phyloP scores from a whole-genome alignment of 2,113 vertebrate genomes.

The Formicarius rufipectus region DNA sequence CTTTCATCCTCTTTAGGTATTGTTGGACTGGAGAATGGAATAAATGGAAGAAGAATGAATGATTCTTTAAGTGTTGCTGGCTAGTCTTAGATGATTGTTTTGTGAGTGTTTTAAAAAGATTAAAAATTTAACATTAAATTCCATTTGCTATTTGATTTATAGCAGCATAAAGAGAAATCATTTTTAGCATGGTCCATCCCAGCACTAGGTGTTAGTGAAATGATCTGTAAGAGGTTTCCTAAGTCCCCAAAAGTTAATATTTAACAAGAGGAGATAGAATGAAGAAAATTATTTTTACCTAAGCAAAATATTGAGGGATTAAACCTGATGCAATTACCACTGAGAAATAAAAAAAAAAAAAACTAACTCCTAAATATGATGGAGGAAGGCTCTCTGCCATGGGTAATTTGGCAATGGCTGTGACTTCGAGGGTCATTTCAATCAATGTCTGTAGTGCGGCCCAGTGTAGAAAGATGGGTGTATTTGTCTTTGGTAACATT shows the following conservation, averaged over 20 bases:
- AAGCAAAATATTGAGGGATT: background rate
- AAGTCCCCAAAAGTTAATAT: background rate
- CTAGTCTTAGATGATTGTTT: background rate
- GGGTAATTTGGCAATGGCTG: background rate
- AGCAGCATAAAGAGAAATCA: background rate
- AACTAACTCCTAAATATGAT: fast-evolving
- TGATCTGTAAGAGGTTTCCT: background rate
- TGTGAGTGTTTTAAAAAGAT: background rate
- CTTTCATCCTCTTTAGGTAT: background rate
- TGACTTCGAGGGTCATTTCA: background rate
- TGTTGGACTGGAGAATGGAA: background rate
- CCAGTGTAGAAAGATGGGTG: background rate
- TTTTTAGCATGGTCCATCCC: background rate
- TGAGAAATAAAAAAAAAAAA: background rate
- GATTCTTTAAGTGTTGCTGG: background rate
- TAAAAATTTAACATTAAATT: background rate
- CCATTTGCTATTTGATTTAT: background rate
- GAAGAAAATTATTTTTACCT: background rate
- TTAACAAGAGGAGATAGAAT: background rate
- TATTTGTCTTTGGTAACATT: background rate
- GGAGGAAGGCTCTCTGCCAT: background rate
- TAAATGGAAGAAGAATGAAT: background rate
- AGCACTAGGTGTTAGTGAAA: background rate
- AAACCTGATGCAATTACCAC: background rate
- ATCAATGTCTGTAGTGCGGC: background rate